phyloP scores from a whole-genome alignment of 2,888 invertebrate species.

The Ophraella communa region DNA sequence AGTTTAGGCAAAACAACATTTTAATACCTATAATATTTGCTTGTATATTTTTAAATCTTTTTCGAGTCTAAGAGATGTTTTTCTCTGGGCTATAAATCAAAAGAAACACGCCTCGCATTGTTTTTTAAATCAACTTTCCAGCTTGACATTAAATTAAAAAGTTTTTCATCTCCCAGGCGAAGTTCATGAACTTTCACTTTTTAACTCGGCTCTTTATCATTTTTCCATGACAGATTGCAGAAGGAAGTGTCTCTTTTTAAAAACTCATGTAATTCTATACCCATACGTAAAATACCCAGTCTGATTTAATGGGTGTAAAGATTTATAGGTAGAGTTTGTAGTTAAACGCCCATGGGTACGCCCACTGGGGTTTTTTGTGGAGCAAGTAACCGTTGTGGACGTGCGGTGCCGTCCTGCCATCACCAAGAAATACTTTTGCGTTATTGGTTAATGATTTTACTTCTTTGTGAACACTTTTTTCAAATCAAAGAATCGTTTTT shows the following conservation, averaged over 20 bases:
- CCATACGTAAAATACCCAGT: neutral
- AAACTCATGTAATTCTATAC: neutral
- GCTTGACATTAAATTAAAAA: neutral
- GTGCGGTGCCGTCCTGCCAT: neutral
- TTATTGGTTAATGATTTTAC: neutral
- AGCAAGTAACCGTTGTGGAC: constrained; percentile 9
- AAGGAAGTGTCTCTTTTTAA: neutral
- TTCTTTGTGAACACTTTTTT: too few relatives aligned
- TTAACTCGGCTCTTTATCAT: constrained; percentile 1
- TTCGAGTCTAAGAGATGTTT: neutral
- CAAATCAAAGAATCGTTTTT: too few relatives aligned
- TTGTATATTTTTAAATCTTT: too few relatives aligned
- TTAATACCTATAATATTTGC: too few relatives aligned
- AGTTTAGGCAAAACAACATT: too few relatives aligned
- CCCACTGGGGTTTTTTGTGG: constrained; percentile 9
- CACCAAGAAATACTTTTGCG: neutral
- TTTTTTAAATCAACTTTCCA: neutral
- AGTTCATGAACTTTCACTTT: neutral
- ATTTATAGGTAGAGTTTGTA: constrained; percentile 11
- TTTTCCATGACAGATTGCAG: constrained; percentile 3
- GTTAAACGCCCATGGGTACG: constrained; percentile 4
- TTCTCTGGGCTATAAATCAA: neutral
- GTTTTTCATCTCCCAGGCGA: neutral
- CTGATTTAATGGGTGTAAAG: constrained; percentile 2
- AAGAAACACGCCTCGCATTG: neutral